Conservation (phyloP, 2,888 invertebrate species). For the Neoitamus cyanurus region DNA sequence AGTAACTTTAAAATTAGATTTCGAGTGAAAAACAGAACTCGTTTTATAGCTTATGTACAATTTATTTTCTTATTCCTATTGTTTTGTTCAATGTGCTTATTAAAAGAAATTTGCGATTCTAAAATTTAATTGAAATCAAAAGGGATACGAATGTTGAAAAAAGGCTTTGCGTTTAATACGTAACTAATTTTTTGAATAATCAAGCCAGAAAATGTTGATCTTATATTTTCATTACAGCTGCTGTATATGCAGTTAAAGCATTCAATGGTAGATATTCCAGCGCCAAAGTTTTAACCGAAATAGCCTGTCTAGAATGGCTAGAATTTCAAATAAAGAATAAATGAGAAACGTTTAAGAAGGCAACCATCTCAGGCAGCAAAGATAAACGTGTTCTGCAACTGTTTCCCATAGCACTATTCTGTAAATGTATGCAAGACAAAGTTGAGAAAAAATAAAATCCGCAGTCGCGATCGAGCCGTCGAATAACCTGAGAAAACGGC, state of each 20-base stretch:
- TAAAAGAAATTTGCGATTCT: background rate
- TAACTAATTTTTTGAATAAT: too few species aligned
- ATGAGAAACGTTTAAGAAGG: slow-evolving; percentile 14
- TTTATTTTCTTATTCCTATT: too few species aligned
- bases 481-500: slow-evolving; percentile 52
- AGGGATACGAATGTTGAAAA: too few species aligned
- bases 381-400: slow-evolving; percentile 43
- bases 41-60: background rate
- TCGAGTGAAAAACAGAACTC: background rate
- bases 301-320: background rate
- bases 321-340: slow-evolving; percentile 1
- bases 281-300: background rate
- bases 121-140: too few species aligned
- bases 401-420: slow-evolving; percentile 34
- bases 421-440: slow-evolving; percentile 42
- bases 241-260: background rate
- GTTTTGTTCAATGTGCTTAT: background rate
- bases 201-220: too few species aligned
- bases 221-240: too few species aligned
- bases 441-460: slow-evolving; percentile 16
- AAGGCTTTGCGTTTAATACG: too few species aligned
- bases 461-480: slow-evolving; percentile 46
- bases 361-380: slow-evolving; percentile 20
- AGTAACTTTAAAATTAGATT: background rate
- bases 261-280: background rate